Base-by-base conservation (phyloP, 1,140 invertebrate genomes). In the Andrena cerasifolii region DNA sequence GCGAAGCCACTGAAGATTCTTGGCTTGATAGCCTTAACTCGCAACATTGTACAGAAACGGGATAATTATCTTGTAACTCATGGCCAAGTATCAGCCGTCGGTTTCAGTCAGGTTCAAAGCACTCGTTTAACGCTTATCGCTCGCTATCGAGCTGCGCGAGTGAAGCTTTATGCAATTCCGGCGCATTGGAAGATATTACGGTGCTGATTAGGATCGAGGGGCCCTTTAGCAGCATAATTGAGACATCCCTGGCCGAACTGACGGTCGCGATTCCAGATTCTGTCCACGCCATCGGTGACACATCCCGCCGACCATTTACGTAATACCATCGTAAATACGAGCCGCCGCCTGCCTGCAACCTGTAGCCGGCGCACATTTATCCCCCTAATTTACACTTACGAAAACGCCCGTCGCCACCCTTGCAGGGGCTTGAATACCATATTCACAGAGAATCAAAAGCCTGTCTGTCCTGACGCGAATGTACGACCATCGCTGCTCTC, bases 151-250 rank as follows among this genome's bases (percentile, higher is more conserved):
- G 26, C 45, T 68, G 63, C 53, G 73, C 73, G 73, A 56, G 24
- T 45, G 40, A 14, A 31, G 71, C 45, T 18, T 65, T 36, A 26
- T 14, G 36, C 53, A 26, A 68, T 76, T 26, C 43, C 53, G 40
- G 58, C 53, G n/a, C 47, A 21, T 26, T 14, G 40, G 36, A 68
- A 59, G 45, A 49, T 68, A 68, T 58, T 49, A 49, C 63, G 0
- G 21, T 6, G 1, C 31, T 33, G 73, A 76, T 76, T 68, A 68
- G 54, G 63, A 76, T 68, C 73, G 56, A 67, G 21, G 28, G 54
- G 21, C 43, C 18, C 51, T 63, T 61, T 56, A 72, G 68, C 65
- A 49, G 45, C 26, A 36, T 80, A 82, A 83, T 83, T 83, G 74
- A 82, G 74, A 82, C 54, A 28, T 77, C 43, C 14, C 66, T n/a